Base-by-base conservation (phyloP, 2,113 vertebrate genomes). In the Trematomus loennbergii region DNA sequence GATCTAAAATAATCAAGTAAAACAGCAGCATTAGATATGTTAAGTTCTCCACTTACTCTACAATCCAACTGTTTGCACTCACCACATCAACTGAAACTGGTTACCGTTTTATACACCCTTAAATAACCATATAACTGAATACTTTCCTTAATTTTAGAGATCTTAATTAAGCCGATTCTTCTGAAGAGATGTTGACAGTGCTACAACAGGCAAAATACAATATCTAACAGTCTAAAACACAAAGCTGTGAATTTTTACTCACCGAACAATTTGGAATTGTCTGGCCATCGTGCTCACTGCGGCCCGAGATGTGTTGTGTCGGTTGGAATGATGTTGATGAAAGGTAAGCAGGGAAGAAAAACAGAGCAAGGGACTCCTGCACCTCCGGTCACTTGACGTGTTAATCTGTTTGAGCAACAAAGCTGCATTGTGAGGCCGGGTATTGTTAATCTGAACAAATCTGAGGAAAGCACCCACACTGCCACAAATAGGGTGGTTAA, bases 321-420 rank as follows among this genome's bases (percentile, higher is more conserved):
- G 20, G 33, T 52, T 61, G 75, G 79, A 92, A 71, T 78, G 91
- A 63, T 75, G 90, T 49, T 79, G 72, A 49, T 70, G 67, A 80
- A 77, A 87, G 68, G 63, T 75, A 69, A 90, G 64, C 64, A 67
- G 87, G 76, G 75, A 75, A 85, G 72, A 87, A 87, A 87, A 79
- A 58, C 50, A 72, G 75, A 82, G 78, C 49, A 18, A 59, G 68
- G 72, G 83, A 89, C 88, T 87, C 81, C 82, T 88, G 85, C 89
- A 90, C 86, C 90, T 93, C 94, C 87, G 93, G 95, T 95, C 95
- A 96, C 94, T 94, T 95, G 95, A 95, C 89, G 87, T 89, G 81
- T 81, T 95, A 95, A 96, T 95, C 95, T 93, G 85, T 92, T 93
- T 79, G 70, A 67, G 79, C 75, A 94, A 95, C 94, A 95, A 95